Evolutionary conservation across 2,797 vertebrate genomes (phyloP).

Genomic region (Buceros bicornis): DNA sequence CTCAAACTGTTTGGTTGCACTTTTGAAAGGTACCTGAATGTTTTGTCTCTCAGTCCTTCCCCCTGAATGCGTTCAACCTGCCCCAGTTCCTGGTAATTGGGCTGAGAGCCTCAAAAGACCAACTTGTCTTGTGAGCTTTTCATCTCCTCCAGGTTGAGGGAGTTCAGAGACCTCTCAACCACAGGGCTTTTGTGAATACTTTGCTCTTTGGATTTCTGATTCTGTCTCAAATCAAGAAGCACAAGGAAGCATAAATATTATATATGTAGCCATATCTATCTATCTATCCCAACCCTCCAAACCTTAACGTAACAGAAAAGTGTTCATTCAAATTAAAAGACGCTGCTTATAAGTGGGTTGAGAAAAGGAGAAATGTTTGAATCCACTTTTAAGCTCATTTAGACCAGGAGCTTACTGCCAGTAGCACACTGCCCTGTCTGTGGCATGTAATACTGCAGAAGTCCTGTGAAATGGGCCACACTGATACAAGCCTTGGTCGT

Average conservation of each 20-base stretch:
- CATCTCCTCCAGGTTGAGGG: neutral
- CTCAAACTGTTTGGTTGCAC: neutral
- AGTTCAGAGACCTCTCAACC: neutral
- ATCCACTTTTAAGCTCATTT: neutral
- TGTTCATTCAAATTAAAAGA: neutral
- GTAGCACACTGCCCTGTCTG: neutral
- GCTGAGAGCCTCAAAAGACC: neutral
- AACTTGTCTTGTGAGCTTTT: neutral
- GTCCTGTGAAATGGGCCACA: neutral
- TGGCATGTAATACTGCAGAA: neutral
- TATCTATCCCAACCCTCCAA: neutral
- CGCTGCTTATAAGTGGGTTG: neutral
- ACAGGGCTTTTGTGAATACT: neutral
- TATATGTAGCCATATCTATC: too few species aligned
- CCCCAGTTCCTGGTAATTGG: neutral
- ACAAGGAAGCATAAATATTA: neutral
- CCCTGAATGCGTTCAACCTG: neutral
- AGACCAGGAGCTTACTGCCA: neutral
- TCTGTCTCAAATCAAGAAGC: neutral
- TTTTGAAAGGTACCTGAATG: neutral
- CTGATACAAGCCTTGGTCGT: fast-evolving
- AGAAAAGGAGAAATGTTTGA: neutral
- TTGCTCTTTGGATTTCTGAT: neutral
- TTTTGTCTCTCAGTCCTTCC: neutral
- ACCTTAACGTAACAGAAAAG: neutral